Evolutionary conservation across 1,140 invertebrate genomes (phyloP).

Genomic region (Lanistes nyassanus): DNA sequence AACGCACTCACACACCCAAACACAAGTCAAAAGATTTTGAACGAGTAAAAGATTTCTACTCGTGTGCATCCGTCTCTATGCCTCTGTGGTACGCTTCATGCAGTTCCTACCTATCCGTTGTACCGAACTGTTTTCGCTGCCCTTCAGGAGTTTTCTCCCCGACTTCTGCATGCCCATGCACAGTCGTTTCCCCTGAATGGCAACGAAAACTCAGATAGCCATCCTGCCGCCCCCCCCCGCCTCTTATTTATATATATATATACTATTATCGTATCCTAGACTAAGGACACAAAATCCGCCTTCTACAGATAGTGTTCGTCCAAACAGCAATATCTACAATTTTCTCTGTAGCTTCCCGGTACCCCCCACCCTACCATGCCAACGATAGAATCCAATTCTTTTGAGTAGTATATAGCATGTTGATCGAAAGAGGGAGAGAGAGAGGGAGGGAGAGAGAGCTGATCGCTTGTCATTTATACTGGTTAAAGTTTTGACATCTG

Average conservation of each 20-base stretch:
- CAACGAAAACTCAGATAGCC: too few relatives aligned
- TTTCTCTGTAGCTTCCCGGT: not conserved
- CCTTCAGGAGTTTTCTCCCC: not conserved
- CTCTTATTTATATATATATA: not conserved
- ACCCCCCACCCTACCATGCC: not conserved
- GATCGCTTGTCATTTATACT: not conserved
- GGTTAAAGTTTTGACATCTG: not conserved
- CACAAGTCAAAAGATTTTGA: not conserved
- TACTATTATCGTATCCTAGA: not conserved
- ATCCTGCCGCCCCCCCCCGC: not conserved
- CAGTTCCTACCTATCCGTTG: too few relatives aligned
- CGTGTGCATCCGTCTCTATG: not conserved
- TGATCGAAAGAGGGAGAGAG: not conserved
- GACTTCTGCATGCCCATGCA: not conserved
- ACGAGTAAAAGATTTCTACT: not conserved
- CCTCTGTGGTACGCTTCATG: too few relatives aligned
- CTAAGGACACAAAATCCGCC: not conserved
- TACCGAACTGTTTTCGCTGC: conserved; percentile 7
- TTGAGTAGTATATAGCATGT: not conserved
- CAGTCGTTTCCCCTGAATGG: conserved; percentile 2
- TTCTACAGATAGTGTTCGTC: not conserved
- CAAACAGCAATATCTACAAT: not conserved
- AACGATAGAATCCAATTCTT: not conserved
- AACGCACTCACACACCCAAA: conserved; percentile 10
- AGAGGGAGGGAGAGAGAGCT: not conserved